phyloP scores from a whole-genome alignment of 2,888 invertebrate species.

The Clostera curtula region DNA sequence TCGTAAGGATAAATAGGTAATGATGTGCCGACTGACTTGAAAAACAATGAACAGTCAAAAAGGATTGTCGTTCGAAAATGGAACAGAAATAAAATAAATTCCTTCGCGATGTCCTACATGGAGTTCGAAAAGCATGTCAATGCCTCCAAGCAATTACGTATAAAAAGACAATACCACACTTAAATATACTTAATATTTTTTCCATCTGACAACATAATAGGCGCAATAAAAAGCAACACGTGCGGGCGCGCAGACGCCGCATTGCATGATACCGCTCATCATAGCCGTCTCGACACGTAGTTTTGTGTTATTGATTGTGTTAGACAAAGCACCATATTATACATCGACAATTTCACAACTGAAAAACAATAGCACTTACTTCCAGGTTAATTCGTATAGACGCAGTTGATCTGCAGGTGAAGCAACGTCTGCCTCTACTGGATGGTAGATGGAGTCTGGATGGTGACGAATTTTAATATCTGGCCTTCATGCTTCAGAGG shows the following conservation, averaged over 20 bases:
- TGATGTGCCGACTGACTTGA: no score
- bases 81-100: neutral
- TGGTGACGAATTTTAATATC: no score
- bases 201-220: conserved; percentile 53
- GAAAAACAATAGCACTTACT: no score
- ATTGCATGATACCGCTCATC: conserved; percentile 55
- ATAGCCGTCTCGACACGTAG: conserved; percentile 27
- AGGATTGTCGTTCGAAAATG: no score
- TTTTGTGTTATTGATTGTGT: conserved; percentile 43
- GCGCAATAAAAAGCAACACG: conserved; percentile 48
- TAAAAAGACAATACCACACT: conserved; percentile 35
- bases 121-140: conserved; percentile 22
- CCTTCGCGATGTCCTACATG: neutral
- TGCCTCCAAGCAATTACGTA: conserved; percentile 25
- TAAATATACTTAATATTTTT: conserved; percentile 40
- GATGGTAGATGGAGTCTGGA: no score
- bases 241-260: conserved; percentile 31
- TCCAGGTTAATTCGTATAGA: no score
- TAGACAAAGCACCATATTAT: conserved; percentile 15
- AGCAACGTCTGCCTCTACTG: no score
- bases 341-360: no score
- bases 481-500: no score
- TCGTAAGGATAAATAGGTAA: no score
- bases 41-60: no score
- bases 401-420: no score